phyloP scores from a whole-genome alignment of 2,888 invertebrate species.

The Portevinia maculata region DNA sequence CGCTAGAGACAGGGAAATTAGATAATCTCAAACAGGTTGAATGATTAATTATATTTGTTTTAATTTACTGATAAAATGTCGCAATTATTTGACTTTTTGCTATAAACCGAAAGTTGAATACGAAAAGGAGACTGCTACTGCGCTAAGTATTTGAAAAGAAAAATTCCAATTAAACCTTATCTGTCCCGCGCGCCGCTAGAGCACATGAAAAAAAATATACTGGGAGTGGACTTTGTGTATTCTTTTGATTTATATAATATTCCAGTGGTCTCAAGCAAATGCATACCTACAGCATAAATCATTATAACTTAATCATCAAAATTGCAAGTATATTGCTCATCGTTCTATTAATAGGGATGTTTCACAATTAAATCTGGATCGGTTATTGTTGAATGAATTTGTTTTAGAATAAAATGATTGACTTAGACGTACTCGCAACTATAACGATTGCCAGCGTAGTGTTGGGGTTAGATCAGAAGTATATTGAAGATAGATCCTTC shows the following conservation, averaged over 20 bases:
- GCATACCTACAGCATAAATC: slow-evolving; percentile 4
- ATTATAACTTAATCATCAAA: slow-evolving; percentile 33
- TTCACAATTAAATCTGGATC: background rate
- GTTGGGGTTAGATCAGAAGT: no score
- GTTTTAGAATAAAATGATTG: no score
- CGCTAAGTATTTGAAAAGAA: background rate
- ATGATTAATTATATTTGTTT: slow-evolving; percentile 57
- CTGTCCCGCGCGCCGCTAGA: slow-evolving; percentile 13
- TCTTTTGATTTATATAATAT: slow-evolving; percentile 20
- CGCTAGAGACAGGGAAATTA: slow-evolving; percentile 18
- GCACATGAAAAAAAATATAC: background rate
- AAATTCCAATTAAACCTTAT: slow-evolving; percentile 38
- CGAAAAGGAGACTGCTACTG: slow-evolving; percentile 7
- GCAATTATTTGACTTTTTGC: slow-evolving; percentile 41
- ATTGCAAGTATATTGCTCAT: slow-evolving; percentile 11
- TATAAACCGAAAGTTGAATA: slow-evolving; percentile 15
- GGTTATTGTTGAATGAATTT: no score
- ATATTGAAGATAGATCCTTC: no score
- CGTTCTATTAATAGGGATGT: background rate
- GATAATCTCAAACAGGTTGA: slow-evolving; percentile 38
- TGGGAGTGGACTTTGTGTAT: slow-evolving; percentile 29
- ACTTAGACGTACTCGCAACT: no score
- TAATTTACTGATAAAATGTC: slow-evolving; percentile 51
- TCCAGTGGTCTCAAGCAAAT: background rate
- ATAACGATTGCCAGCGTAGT: no score